phyloP scores from a whole-genome alignment of 2,888 invertebrate species.

The Deladenus siricidicola region DNA sequence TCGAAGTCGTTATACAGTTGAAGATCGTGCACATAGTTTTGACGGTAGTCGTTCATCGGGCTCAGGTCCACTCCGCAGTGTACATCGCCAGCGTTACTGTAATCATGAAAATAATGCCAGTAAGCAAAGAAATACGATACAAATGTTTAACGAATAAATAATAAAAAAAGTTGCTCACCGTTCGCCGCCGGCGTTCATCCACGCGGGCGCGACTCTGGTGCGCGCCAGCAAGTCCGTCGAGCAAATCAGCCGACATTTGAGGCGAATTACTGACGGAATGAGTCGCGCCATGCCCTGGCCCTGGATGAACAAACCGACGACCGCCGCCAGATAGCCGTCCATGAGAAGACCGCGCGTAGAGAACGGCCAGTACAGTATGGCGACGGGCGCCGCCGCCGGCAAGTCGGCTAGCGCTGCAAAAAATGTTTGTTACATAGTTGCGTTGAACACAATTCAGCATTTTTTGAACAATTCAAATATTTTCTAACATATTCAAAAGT shows the following conservation, averaged over 20 bases:
- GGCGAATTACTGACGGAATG: conserved; percentile 5
- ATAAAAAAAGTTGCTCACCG: too few relatives aligned
- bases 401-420: too few relatives aligned
- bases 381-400: too few relatives aligned
- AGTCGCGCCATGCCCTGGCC: neutral
- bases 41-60: conserved; percentile 10
- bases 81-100: neutral
- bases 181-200: too few relatives aligned
- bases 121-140: neutral
- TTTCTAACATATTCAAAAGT: neutral
- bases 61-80: conserved; percentile 13
- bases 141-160: conserved; percentile 3
- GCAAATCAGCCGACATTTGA: neutral
- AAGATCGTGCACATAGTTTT: conserved; percentile 15
- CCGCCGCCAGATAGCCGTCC: conserved; percentile 16
- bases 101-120: neutral
- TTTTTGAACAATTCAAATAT: too few relatives aligned
- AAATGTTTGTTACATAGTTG: too few relatives aligned
- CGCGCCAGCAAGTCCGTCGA: neutral
- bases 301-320: conserved; percentile 16
- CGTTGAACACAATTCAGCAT: too few relatives aligned
- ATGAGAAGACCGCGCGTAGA: conserved; percentile 8
- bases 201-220: neutral
- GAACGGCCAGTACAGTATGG: conserved; percentile 17
- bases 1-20: conserved; percentile 8